Conservation (phyloP, 2,888 invertebrate genomes). For the Acheta domesticus region DNA sequence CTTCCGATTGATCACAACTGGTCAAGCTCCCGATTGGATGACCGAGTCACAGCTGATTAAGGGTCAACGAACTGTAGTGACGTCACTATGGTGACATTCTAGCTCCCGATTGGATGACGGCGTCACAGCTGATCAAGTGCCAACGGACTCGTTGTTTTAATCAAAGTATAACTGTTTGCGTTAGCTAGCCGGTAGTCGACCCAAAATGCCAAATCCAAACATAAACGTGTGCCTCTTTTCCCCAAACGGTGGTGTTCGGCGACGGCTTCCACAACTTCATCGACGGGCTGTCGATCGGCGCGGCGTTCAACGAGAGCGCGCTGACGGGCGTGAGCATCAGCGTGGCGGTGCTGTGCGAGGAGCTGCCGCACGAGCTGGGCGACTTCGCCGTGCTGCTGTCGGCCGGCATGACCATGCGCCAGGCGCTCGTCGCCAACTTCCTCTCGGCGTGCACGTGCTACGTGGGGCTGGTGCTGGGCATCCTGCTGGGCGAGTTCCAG, state of each 20-base stretch:
- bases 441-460: constrained; percentile 57
- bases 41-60: no score
- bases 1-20: no score
- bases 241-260: constrained; percentile 49
- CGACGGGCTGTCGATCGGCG: constrained; percentile 58
- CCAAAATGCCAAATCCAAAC: no score
- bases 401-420: constrained; percentile 56
- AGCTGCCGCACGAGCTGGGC: constrained; percentile 60
- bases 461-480: constrained; percentile 54
- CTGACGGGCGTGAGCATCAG: constrained; percentile 56
- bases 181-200: no score
- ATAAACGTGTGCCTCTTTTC: no score
- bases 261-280: constrained; percentile 62
- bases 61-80: no score
- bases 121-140: no score
- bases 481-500: constrained; percentile 51
- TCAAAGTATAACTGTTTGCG: no score
- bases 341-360: constrained; percentile 58
- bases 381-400: constrained; percentile 61
- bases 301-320: constrained; percentile 55
- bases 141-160: no score
- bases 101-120: no score
- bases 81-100: no score
- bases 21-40: no score
- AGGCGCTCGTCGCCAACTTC: constrained; percentile 57